Evolutionary conservation across 2,888 invertebrate species (phyloP).

Genomic region (Allophyes oxyacanthae): DNA sequence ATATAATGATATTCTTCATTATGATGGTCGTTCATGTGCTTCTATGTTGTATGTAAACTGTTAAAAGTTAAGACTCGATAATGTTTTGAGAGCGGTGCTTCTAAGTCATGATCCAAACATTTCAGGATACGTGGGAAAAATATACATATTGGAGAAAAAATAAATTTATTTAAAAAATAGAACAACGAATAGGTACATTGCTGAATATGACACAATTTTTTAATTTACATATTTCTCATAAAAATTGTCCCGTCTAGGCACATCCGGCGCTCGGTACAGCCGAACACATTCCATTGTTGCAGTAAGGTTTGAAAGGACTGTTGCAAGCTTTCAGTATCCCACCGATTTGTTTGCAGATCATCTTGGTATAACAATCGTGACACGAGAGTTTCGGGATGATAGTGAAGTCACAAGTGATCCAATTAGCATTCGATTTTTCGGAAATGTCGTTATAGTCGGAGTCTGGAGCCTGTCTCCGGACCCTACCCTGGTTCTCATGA

Average conservation of each 20-base stretch:
- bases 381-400: slow-evolving; percentile 63
- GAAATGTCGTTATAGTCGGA: slow-evolving; percentile 21
- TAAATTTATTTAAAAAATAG: no score
- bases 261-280: slow-evolving; percentile 65
- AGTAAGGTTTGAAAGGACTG: slow-evolving; percentile 65
- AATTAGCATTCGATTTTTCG: slow-evolving; percentile 36
- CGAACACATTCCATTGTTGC: slow-evolving; percentile 74
- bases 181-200: not conserved
- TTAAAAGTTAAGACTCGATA: no score
- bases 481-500: slow-evolving; percentile 43
- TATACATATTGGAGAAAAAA: no score
- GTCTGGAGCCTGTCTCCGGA: slow-evolving; percentile 27
- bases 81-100: no score
- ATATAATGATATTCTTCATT: no score
- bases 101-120: no score
- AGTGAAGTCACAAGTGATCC: slow-evolving; percentile 65
- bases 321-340: slow-evolving; percentile 67
- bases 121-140: no score
- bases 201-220: not conserved
- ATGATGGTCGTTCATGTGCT: no score
- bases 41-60: no score
- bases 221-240: no score
- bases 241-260: slow-evolving; percentile 7
- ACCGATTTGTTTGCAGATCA: slow-evolving; percentile 72
- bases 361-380: slow-evolving; percentile 68